Percentiles rank a stretch among this genome's conserved stretches.
These are phyloP conservation scores for Diorhabda carinulata DNA, from an alignment of 1,140 invertebrate genomes.

Conservation along the genomic window DNA sequence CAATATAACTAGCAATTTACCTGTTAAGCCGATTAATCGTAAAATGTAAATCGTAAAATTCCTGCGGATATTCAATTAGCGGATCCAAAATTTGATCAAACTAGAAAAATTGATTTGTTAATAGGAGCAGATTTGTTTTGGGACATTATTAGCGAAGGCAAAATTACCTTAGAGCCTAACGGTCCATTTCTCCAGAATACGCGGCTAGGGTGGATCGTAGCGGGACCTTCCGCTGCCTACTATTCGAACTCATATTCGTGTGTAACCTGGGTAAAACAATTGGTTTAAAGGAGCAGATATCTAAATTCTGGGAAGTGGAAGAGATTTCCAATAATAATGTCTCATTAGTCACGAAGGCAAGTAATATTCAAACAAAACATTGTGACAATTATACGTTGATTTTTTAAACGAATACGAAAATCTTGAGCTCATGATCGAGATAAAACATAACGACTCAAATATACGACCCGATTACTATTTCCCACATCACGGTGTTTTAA, in stretches of 20 bases:
- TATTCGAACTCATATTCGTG: too few relatives aligned
- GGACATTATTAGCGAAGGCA: neutral
- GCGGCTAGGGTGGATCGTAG: too few relatives aligned
- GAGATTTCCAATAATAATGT: slow-evolving; percentile 9
- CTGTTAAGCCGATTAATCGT: neutral
- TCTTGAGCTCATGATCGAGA: slow-evolving; percentile 31
- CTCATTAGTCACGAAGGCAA: slow-evolving; percentile 11
- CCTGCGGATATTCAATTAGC: slow-evolving; percentile 5
- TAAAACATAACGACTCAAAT: slow-evolving; percentile 2
- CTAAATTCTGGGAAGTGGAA: slow-evolving; percentile 5
- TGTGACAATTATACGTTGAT: slow-evolving; percentile 27
- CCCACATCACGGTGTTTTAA: slow-evolving; percentile 30
- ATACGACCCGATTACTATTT: slow-evolving; percentile 7
- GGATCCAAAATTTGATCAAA: slow-evolving; percentile 2
- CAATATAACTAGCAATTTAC: slow-evolving; percentile 11
- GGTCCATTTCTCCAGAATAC: slow-evolving; percentile 19
- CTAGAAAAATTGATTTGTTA: slow-evolving; percentile 11
- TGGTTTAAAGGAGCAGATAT: neutral
- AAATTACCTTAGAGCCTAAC: slow-evolving; percentile 4
- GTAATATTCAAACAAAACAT: slow-evolving; percentile 25
- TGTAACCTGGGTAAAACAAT: too few relatives aligned
- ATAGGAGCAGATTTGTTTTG: slow-evolving; percentile 16
- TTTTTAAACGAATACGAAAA: slow-evolving; percentile 36
- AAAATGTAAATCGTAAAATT: slow-evolving; percentile 4
- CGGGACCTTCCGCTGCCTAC: too few relatives aligned